Evolutionary conservation across 2,797 vertebrate species (phyloP).

Genomic region (Pseudochirops cupreus): DNA sequence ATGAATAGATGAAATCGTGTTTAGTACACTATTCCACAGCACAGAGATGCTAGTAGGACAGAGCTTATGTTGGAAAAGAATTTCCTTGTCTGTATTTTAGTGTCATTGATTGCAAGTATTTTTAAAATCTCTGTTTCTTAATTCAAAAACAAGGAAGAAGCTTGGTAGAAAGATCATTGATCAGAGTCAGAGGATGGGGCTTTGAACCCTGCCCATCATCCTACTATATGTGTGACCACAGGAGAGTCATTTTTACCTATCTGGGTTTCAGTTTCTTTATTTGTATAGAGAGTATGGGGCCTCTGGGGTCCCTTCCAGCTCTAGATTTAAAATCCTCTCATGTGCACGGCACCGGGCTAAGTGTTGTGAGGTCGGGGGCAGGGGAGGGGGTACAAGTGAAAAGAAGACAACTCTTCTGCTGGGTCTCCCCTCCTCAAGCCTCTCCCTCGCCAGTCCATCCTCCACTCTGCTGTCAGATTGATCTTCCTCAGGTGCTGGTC

Average conservation of each 20-base stretch:
- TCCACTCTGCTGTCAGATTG: neutral
- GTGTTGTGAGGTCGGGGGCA: neutral
- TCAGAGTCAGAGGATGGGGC: too few relatives aligned
- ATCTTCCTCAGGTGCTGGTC: neutral
- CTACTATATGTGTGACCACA: neutral
- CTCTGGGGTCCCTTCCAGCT: neutral
- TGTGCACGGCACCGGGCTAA: neutral
- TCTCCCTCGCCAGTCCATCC: neutral
- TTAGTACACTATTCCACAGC: constrained; percentile 2
- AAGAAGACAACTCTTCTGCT: neutral
- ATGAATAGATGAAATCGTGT: constrained; percentile 23
- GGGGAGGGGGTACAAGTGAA: neutral
- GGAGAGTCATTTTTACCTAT: neutral
- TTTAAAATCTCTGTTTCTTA: constrained; percentile 42
- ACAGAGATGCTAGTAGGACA: constrained; percentile 17
- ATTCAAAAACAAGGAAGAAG: neutral
- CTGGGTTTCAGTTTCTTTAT: neutral
- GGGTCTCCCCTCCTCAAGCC: neutral
- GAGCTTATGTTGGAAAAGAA: constrained; percentile 7
- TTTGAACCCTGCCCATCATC: neutral
- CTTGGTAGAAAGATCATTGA: neutral
- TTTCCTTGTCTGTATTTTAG: neutral
- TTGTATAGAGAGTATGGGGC: neutral
- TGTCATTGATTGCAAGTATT: neutral
- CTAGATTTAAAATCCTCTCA: neutral